Evolutionary conservation across 2,888 invertebrate genomes (phyloP).

Genomic region (Eupithecia vulgata): DNA sequence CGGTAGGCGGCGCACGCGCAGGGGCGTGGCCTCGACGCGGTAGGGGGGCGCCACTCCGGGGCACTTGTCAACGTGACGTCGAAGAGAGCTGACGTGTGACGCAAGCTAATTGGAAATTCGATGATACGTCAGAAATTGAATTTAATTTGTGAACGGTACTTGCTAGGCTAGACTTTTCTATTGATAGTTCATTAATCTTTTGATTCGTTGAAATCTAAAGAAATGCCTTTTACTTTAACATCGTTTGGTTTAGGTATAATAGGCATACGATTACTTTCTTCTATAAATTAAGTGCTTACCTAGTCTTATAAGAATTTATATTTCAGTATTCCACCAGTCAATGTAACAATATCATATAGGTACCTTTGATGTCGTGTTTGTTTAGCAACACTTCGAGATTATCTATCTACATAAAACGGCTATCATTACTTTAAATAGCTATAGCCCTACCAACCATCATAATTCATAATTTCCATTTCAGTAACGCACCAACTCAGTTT

Average conservation of each 20-base stretch:
- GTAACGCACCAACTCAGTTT: background rate
- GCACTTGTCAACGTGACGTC: conserved; percentile 72
- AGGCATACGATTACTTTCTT: background rate
- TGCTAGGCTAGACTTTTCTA: background rate
- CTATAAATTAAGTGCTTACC: background rate
- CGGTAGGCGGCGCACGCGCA: conserved; percentile 70
- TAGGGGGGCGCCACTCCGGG: conserved; percentile 67
- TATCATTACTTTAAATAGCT: too few relatives aligned
- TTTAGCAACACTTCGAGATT: background rate
- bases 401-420: too few relatives aligned
- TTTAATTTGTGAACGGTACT: conserved; percentile 31
- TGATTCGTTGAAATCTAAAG: background rate
- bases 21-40: conserved; percentile 65
- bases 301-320: background rate
- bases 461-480: background rate
- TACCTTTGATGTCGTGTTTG: background rate
- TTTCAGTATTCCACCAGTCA: background rate
- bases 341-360: background rate
- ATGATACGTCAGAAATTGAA: conserved; percentile 20
- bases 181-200: conserved; percentile 1
- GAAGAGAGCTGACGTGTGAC: conserved; percentile 56
- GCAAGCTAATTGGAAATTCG: conserved; percentile 43
- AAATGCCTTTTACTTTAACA: background rate
- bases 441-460: background rate
- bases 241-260: background rate